Conservation (phyloP, 2,797 vertebrate genomes). For the Rhinophrynus dorsalis region DNA sequence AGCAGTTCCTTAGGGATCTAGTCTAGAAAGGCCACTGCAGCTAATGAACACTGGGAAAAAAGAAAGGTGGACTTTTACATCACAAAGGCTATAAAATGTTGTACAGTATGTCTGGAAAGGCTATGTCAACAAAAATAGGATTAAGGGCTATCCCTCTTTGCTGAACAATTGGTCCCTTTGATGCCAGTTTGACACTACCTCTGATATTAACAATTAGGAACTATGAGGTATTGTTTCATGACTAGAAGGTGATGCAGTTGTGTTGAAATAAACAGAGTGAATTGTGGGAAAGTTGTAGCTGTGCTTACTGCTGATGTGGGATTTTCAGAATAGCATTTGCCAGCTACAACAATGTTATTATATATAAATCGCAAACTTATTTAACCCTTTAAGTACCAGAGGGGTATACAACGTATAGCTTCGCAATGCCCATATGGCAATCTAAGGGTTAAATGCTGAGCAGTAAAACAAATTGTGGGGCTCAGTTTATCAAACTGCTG, state of each 20-base stretch:
- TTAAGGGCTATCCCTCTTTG: constrained; percentile 53
- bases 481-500: too few species aligned
- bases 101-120: constrained; percentile 23
- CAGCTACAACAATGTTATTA: constrained; percentile 26
- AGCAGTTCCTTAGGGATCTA: constrained; percentile 61
- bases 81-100: constrained; percentile 60
- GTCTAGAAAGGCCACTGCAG: constrained; percentile 63
- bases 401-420: too few species aligned
- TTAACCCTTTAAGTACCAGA: too few species aligned
- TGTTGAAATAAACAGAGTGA: constrained; percentile 8
- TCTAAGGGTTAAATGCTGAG: too few species aligned
- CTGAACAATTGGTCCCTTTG: constrained; percentile 50
- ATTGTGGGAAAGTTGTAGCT: constrained; percentile 18
- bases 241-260: neutral
- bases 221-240: constrained; percentile 35
- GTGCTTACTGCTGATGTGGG: constrained; percentile 18
- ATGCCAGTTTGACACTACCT: constrained; percentile 45
- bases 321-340: constrained; percentile 11
- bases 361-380: too few species aligned
- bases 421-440: too few species aligned
- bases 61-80: constrained; percentile 59
- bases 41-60: constrained; percentile 59
- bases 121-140: constrained; percentile 50
- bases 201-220: constrained; percentile 50
- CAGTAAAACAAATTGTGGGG: too few species aligned